A percentile compares a stretch with the other conserved stretches of the same genome.
Evolutionary conservation across 2,888 invertebrate species (phyloP).

Genomic region (Thumatha senex): DNA sequence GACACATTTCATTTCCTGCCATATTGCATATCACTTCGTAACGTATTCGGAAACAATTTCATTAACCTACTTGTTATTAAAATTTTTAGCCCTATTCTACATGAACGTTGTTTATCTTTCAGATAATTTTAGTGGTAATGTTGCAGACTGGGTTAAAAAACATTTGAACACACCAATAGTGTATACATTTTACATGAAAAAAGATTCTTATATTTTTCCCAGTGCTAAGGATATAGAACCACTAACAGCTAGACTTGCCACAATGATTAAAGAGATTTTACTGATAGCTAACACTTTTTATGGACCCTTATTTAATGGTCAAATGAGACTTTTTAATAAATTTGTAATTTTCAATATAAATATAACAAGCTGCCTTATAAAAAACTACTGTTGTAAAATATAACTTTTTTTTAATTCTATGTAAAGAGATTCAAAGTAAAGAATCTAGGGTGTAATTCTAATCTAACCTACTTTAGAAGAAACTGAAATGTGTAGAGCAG

Average conservation of each 20-base stretch:
- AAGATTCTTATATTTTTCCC: constrained; percentile 46
- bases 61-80: no score
- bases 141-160: constrained; percentile 72
- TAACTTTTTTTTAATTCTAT: no score
- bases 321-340: constrained; percentile 15
- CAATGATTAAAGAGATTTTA: constrained; percentile 58
- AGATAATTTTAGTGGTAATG: constrained; percentile 66
- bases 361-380: constrained; percentile 1
- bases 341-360: constrained; percentile 8
- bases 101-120: constrained; percentile 22
- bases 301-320: constrained; percentile 58
- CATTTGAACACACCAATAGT: constrained; percentile 69
- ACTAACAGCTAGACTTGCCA: constrained; percentile 47
- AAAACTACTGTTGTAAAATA: no score
- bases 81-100: not conserved
- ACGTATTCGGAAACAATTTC: no score
- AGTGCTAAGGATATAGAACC: constrained; percentile 40
- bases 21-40: no score
- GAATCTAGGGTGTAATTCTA: no score
- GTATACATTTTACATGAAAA: constrained; percentile 58
- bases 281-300: constrained; percentile 60
- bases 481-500: no score
- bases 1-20: no score
- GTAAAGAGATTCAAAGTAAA: no score
- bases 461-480: no score